These are phyloP conservation scores for Drosophila paulistorum DNA, from an alignment of 1,140 invertebrate species.

Conservation along the genomic window DNA sequence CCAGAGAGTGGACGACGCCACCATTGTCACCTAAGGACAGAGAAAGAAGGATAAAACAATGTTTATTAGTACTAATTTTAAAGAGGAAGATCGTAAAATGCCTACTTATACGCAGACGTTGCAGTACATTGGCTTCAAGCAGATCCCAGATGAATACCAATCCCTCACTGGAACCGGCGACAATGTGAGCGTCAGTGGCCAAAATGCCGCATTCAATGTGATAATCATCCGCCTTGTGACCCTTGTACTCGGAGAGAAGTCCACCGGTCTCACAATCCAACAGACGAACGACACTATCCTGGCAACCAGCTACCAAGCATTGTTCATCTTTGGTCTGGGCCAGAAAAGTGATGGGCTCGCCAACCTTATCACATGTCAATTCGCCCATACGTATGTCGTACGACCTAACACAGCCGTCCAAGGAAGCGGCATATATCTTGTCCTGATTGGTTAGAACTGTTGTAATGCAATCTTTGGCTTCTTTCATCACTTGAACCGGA, in stretches of 20 bases:
- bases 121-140: slow-evolving; percentile 87
- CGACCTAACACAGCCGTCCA: slow-evolving; percentile 93
- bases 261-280: slow-evolving; percentile 95
- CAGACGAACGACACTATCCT: slow-evolving; percentile 91
- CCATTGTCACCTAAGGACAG: slow-evolving; percentile 71
- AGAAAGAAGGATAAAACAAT: neutral
- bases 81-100: neutral
- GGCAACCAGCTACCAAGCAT: slow-evolving; percentile 92
- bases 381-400: slow-evolving; percentile 96
- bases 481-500: slow-evolving; percentile 92
- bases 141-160: slow-evolving; percentile 95
- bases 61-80: slow-evolving; percentile 15
- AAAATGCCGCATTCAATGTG: slow-evolving; percentile 94
- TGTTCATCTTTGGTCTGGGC: slow-evolving; percentile 87
- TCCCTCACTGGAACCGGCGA: slow-evolving; percentile 95
- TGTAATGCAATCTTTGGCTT: slow-evolving; percentile 97
- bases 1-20: slow-evolving; percentile 87
- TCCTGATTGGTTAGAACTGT: slow-evolving; percentile 92
- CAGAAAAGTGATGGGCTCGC: slow-evolving; percentile 89
- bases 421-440: slow-evolving; percentile 95
- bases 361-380: slow-evolving; percentile 93
- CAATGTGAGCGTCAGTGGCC: slow-evolving; percentile 90
- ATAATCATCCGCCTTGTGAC: slow-evolving; percentile 91
- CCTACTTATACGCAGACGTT: slow-evolving; percentile 83
- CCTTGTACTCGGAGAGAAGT: slow-evolving; percentile 90